Percentiles rank a stretch among this genome's conserved stretches.
Conservation (phyloP, 2,888 invertebrate genomes). For the Lacanobia oleracea region DNA sequence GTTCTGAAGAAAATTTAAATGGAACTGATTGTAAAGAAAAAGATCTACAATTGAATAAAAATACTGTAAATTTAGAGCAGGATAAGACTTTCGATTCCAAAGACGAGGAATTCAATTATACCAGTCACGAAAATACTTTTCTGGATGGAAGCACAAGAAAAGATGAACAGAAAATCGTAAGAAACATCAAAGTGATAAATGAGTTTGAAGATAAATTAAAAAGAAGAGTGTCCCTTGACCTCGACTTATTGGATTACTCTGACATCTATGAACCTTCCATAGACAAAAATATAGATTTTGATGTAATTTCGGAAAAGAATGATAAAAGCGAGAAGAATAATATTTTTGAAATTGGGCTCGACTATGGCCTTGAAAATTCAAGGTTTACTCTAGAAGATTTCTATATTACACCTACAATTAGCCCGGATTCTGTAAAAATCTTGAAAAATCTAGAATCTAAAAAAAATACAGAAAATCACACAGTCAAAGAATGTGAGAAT, state of each 20-base stretch:
- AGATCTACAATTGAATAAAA: slow-evolving; percentile 33
- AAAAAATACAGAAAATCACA: not conserved
- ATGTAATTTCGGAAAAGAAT: slow-evolving; percentile 1
- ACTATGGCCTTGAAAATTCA: not conserved
- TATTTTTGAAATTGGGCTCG: not conserved
- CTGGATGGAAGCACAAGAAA: not conserved
- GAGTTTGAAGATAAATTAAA: slow-evolving; percentile 63
- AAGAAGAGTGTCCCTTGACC: slow-evolving; percentile 38
- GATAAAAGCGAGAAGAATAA: not conserved
- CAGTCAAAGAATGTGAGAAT: not conserved
- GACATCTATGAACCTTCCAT: slow-evolving; percentile 27
- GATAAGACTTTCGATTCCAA: not conserved
- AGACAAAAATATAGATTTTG: not conserved
- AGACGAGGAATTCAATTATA: slow-evolving; percentile 5
- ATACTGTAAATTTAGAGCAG: not conserved
- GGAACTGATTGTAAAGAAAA: not conserved
- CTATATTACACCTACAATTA: slow-evolving; percentile 13
- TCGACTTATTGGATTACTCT: slow-evolving; percentile 47
- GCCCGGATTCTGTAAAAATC: not conserved
- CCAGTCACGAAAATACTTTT: not conserved
- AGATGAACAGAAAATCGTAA: slow-evolving; percentile 62
- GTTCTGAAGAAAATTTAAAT: not conserved
- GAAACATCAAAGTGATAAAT: slow-evolving; percentile 58
- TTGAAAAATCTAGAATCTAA: not conserved
- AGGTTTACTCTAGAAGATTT: slow-evolving; percentile 31